Evolutionary conservation across 1,140 invertebrate genomes (phyloP), one percentile per base, ranked within the genome.

Genomic region (Teleopsis dalmanni): DNA sequence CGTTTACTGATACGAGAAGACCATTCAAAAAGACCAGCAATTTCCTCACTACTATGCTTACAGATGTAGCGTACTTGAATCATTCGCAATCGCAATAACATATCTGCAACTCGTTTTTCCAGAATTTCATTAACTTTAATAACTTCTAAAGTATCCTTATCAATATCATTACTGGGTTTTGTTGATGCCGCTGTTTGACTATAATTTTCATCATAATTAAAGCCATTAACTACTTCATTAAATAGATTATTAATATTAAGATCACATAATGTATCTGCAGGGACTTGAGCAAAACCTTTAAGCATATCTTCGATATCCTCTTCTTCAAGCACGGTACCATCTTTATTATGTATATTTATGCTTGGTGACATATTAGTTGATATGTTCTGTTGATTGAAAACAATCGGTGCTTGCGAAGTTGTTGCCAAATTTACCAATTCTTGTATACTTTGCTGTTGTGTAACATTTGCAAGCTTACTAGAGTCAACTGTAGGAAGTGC

Each of bases 31-130:
- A 89, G 76, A 46, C 81, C 78, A 13, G 78, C 76, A 3, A 85
- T 78, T 67, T 94, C 85, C 48, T 85, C 82, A 42, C 81, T 81
- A 21, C 82, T 75, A 62, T 91, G 86, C 41, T 79, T 79, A 11
- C 87, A 85, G 53, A 89, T 74, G 14, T 81, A 72, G 41, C 79
- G 74, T 0, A 81, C 77, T 66, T 92, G 87, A 7, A 89, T 66
- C 59, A 90, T 88, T 1, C 83, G 72, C 29, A 91, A 69, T 36
- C 89, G 73, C 54, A 85, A 56, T 41, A 93, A 66, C 62, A 84
- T 83, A 4, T 85, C 81, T 45, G 80, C 77, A 54, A 81, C 75
- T 18, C 82, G 73, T 55, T 85, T 80, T 22, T 85, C 71, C 34
- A 81, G 73, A 47, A 76, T 74, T 56, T 90, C 84, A 42, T 78